These are phyloP conservation scores for Agrochola lychnidis DNA, from an alignment of 2,888 invertebrate genomes.

Conservation along the genomic window DNA sequence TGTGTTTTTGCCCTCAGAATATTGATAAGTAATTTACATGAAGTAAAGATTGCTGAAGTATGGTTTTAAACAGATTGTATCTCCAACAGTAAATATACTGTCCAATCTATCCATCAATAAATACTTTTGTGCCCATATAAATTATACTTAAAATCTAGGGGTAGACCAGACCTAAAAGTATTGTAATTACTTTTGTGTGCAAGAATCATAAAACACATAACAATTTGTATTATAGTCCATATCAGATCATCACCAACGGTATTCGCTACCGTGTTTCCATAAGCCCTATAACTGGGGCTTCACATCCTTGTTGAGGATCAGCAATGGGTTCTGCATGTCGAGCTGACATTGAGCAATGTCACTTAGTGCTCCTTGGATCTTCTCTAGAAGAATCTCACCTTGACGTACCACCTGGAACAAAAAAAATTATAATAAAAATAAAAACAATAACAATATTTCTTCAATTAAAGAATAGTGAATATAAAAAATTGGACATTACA, in stretches of 20 bases:
- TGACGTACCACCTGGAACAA: constrained; percentile 93
- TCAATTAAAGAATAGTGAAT: background rate
- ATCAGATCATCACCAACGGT: constrained; percentile 51
- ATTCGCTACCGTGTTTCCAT: constrained; percentile 63
- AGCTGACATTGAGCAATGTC: constrained; percentile 98
- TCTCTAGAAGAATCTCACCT: constrained; percentile 96
- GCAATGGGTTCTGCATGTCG: constrained; percentile 94
- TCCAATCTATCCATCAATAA: background rate
- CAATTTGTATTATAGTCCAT: constrained; percentile 23
- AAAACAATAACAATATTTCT: too few species aligned
- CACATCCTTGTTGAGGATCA: constrained; percentile 85
- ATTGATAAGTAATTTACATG: background rate
- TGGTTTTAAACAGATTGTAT: background rate
- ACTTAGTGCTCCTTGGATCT: constrained; percentile 97
- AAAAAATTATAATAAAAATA: background rate
- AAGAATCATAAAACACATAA: constrained; percentile 1
- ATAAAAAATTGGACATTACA: background rate
- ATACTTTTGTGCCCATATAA: background rate
- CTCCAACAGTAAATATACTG: background rate
- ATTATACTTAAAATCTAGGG: constrained; percentile 20
- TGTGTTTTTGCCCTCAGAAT: background rate
- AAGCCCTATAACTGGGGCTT: constrained; percentile 85
- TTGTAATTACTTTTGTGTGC: background rate
- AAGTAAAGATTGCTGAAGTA: background rate
- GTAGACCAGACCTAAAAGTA: background rate